phyloP scores from a whole-genome alignment of 2,797 vertebrate genomes.

The Notolabrus celidotus region DNA sequence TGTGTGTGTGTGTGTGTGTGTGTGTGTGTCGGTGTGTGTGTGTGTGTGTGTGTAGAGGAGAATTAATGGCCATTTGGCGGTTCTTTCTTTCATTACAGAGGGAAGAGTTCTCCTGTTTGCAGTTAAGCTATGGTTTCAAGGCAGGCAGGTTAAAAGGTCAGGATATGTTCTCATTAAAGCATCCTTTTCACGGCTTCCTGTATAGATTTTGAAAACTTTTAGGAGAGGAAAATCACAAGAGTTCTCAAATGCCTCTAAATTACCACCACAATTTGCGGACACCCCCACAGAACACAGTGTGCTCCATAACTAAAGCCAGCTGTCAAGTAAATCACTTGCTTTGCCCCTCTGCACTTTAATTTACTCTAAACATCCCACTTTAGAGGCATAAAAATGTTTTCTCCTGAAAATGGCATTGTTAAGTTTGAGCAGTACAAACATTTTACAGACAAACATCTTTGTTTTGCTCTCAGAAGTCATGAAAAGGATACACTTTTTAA shows the following conservation, averaged over 20 bases:
- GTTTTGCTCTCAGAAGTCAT: constrained; percentile 6
- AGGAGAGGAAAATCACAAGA: constrained; percentile 27
- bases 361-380: constrained; percentile 48
- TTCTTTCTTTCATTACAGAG: constrained; percentile 57
- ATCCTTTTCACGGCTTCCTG: constrained; percentile 44
- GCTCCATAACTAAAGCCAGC: constrained; percentile 56
- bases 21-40: constrained; percentile 15
- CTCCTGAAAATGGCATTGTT: constrained; percentile 14
- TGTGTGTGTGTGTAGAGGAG: constrained; percentile 16
- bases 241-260: constrained; percentile 45
- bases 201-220: constrained; percentile 37
- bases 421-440: constrained; percentile 17
- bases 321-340: constrained; percentile 47
- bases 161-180: constrained; percentile 49
- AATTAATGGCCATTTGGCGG: constrained; percentile 63
- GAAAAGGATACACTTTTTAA: background rate
- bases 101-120: constrained; percentile 51
- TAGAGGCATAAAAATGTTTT: constrained; percentile 5
- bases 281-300: constrained; percentile 24
- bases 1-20: constrained; percentile 15
- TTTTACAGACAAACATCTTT: constrained; percentile 22
- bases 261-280: constrained; percentile 22
- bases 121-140: constrained; percentile 64
- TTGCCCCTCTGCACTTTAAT: constrained; percentile 45
- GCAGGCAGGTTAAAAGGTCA: constrained; percentile 62